Evolutionary conservation across 2,888 invertebrate genomes (phyloP).

Genomic region (Ryuthela nishihirai): DNA sequence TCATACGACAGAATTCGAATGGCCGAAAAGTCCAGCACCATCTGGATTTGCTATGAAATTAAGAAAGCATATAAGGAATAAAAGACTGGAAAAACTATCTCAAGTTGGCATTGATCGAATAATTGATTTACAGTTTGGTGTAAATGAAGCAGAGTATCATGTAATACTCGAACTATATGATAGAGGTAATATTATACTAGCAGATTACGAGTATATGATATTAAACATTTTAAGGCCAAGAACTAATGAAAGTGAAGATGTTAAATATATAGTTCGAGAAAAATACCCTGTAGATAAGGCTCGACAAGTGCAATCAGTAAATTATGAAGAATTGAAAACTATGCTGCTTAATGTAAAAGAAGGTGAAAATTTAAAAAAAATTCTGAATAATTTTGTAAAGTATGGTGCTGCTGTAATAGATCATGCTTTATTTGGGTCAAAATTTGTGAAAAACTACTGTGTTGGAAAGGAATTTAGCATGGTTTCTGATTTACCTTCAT

Average conservation of each 20-base stretch:
- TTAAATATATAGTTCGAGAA: constrained; percentile 85
- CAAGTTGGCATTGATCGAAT: constrained; percentile 93
- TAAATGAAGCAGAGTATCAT: constrained; percentile 65
- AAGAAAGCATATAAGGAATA: constrained; percentile 93
- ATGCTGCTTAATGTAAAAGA: constrained; percentile 62
- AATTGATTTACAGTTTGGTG: constrained; percentile 90
- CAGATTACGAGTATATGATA: constrained; percentile 84
- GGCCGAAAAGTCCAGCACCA: constrained; percentile 95
- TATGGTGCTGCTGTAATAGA: constrained; percentile 90
- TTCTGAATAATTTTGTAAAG: constrained; percentile 74
- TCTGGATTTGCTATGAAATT: constrained; percentile 99
- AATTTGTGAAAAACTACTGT: constrained; percentile 59
- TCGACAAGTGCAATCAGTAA: constrained; percentile 55
- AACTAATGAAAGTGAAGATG: constrained; percentile 70
- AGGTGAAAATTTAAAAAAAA: constrained; percentile 73
- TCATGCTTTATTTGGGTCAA: constrained; percentile 72
- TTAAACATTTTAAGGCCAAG: constrained; percentile 89
- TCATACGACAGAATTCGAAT: constrained; percentile 92
- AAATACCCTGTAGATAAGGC: constrained; percentile 80
- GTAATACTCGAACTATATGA: constrained; percentile 93
- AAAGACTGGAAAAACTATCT: constrained; percentile 76
- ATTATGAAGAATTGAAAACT: constrained; percentile 58
- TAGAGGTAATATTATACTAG: constrained; percentile 89
- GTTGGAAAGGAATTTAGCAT: constrained; percentile 64
- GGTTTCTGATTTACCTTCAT: constrained; percentile 45